Evolutionary conservation across 2,797 vertebrate species (phyloP).

Genomic region (Xiphorhynchus erythropygius): DNA sequence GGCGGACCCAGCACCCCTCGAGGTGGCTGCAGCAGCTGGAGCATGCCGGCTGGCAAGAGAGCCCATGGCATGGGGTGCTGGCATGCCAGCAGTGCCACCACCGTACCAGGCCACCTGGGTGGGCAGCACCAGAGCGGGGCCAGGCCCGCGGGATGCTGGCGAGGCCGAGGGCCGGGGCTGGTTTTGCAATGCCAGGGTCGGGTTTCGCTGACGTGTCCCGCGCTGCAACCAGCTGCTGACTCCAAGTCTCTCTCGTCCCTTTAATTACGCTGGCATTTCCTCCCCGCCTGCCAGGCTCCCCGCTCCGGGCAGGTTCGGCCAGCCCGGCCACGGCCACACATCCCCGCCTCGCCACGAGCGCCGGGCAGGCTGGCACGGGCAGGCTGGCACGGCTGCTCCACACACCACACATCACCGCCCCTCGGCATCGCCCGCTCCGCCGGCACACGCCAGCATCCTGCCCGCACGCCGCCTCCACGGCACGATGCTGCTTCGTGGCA

Average conservation of each 20-base stretch:
- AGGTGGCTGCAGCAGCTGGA: not conserved
- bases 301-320: slow-evolving; percentile 29
- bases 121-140: not conserved
- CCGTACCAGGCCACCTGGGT: not conserved
- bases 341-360: not conserved
- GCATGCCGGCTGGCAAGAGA: not conserved
- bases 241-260: slow-evolving; percentile 50
- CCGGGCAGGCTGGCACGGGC: not conserved
- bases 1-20: fast-evolving
- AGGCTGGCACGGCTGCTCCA: not conserved
- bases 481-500: not conserved
- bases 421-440: not conserved
- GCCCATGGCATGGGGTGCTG: not conserved
- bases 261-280: slow-evolving; percentile 61
- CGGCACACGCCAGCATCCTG: not conserved
- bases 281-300: slow-evolving; percentile 34
- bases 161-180: not conserved
- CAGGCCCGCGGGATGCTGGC: slow-evolving; percentile 9
- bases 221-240: slow-evolving; percentile 58
- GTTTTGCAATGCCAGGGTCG: slow-evolving; percentile 69
- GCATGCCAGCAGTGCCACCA: not conserved
- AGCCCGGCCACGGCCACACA: not conserved
- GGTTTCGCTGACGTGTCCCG: slow-evolving; percentile 75
- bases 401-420: not conserved
- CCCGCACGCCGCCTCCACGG: not conserved